These are phyloP conservation scores for Chaetops frenatus DNA, from an alignment of 2,113 vertebrate species.

Conservation along the genomic window DNA sequence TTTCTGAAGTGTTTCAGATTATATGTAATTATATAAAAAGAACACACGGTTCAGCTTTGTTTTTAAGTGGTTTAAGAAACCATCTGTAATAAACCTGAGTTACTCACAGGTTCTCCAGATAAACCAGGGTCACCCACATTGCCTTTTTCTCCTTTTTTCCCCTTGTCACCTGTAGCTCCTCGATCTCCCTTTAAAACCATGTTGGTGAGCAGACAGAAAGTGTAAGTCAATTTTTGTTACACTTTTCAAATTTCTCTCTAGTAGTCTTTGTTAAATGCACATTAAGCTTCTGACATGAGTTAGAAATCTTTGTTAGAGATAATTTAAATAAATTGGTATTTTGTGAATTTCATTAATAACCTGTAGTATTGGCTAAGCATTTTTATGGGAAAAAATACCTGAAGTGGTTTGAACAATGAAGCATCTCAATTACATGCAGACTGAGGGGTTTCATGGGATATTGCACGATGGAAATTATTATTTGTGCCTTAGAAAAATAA, in stretches of 20 bases:
- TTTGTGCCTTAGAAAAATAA: background rate
- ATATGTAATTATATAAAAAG: background rate
- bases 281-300: background rate
- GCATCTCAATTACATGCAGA: background rate
- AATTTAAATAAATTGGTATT: background rate
- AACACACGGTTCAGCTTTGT: background rate
- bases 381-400: background rate
- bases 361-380: background rate
- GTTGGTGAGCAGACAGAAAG: background rate
- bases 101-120: constrained; percentile 77
- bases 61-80: background rate
- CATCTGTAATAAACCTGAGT: background rate
- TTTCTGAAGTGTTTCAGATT: background rate
- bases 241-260: background rate
- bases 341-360: background rate
- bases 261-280: background rate
- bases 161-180: constrained; percentile 80
- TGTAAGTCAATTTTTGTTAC: background rate
- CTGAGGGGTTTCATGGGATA: background rate
- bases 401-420: background rate
- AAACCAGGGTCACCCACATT: constrained; percentile 80
- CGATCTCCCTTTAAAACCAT: constrained; percentile 75
- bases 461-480: background rate
- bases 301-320: background rate
- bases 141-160: constrained; percentile 81